Percentiles rank a stretch among this genome's conserved stretches.
Conservation (phyloP, 2,113 vertebrate species). For the Pelecanus crispus region DNA sequence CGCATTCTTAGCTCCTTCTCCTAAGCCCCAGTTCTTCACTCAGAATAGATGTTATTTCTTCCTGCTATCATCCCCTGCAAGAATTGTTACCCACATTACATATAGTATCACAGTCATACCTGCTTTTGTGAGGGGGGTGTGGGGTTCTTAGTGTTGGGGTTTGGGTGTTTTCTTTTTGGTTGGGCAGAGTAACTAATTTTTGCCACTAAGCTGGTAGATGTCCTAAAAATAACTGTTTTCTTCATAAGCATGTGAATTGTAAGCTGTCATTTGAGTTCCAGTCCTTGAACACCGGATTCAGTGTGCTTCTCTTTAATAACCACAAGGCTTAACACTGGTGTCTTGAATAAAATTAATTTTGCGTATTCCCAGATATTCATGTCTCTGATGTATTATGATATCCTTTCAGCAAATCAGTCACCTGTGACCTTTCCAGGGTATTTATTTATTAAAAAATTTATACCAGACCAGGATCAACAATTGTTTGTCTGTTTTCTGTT, state of each 20-base stretch:
- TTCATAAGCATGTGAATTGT: background rate
- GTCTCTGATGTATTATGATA: background rate
- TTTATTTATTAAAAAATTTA: background rate
- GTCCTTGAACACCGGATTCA: background rate
- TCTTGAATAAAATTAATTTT: background rate
- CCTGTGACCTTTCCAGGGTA: background rate
- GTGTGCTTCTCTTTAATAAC: background rate
- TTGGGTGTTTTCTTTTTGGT: background rate
- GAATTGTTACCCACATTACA: background rate
- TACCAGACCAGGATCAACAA: background rate
- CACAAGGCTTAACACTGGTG: background rate
- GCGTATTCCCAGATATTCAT: background rate
- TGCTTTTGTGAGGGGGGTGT: accelerated
- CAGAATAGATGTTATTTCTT: background rate
- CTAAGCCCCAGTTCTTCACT: background rate
- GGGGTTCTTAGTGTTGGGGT: background rate
- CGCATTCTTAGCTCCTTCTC: background rate
- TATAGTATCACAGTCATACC: no score
- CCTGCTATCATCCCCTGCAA: background rate
- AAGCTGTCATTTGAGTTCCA: background rate
- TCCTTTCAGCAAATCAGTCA: background rate
- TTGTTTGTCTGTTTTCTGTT: background rate
- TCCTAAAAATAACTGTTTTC: background rate
- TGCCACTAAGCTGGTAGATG: background rate
- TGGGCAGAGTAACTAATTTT: background rate